Evolutionary conservation across 2,113 vertebrate genomes (phyloP).

Genomic region (Onychostoma macrolepis): DNA sequence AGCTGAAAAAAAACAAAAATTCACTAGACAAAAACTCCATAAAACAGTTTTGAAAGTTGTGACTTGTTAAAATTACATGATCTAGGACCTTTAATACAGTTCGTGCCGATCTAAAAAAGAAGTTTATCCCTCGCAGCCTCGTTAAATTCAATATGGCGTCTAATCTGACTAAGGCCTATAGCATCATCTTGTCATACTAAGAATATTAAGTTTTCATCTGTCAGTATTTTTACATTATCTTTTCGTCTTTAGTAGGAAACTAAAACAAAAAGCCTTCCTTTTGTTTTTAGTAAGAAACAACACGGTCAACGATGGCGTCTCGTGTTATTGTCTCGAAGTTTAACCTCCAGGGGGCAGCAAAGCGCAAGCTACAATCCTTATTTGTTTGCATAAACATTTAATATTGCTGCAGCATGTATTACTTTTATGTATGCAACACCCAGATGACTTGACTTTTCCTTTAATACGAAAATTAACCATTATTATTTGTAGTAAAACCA

Average conservation of each 20-base stretch:
- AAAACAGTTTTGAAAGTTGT: neutral
- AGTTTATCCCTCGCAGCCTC: too few species aligned
- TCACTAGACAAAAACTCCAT: too few species aligned
- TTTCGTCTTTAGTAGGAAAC: neutral
- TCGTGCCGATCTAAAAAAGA: too few species aligned
- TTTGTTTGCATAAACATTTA: neutral
- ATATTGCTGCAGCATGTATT: neutral
- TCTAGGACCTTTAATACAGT: too few species aligned
- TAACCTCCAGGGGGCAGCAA: constrained; percentile 17
- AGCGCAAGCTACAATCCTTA: too few species aligned
- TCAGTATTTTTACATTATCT: neutral
- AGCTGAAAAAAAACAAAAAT: neutral
- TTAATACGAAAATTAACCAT: too few species aligned
- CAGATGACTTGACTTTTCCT: neutral
- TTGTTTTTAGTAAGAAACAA: too few species aligned
- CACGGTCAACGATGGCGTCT: constrained; percentile 34
- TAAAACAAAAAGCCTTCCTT: neutral
- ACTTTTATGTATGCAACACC: neutral
- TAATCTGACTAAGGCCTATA: too few species aligned
- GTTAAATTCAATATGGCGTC: too few species aligned
- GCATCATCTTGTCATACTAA: neutral
- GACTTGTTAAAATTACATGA: too few species aligned
- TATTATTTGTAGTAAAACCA: too few species aligned
- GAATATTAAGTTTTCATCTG: neutral
- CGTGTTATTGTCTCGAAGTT: constrained; percentile 27